Percentiles rank a stretch among this genome's conserved stretches.
Conservation (phyloP, 2,888 invertebrate species). For the Pomacea canaliculata region DNA sequence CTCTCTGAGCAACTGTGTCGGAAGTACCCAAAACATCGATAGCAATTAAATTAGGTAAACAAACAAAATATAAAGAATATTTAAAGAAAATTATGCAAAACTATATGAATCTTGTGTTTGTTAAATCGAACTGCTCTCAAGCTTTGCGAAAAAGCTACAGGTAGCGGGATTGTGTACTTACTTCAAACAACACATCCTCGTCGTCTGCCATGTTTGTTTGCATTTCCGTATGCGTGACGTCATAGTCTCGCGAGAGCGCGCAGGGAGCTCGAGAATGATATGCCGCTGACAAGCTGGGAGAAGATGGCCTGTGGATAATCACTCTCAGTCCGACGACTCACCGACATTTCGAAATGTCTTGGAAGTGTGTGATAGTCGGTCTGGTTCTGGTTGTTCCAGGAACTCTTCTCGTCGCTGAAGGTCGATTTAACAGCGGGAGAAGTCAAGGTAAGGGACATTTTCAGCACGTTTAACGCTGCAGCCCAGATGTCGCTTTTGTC, state of each 20-base stretch:
- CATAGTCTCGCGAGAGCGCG: slow-evolving; percentile 21
- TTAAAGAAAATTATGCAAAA: no score
- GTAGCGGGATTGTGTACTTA: slow-evolving; percentile 9
- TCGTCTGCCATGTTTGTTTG: slow-evolving; percentile 38
- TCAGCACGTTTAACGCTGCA: not conserved
- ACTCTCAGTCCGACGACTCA: slow-evolving; percentile 13
- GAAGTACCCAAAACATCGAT: no score
- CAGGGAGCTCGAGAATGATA: slow-evolving; percentile 30
- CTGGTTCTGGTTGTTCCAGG: slow-evolving; percentile 23
- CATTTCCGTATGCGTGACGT: slow-evolving; percentile 41
- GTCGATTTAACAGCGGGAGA: slow-evolving; percentile 6
- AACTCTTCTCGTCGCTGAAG: slow-evolving; percentile 17
- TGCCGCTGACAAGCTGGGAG: slow-evolving; percentile 21
- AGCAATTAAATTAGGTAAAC: no score
- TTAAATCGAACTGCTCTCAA: no score
- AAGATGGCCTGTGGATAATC: slow-evolving; percentile 26
- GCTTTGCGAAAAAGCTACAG: no score
- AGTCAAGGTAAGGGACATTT: slow-evolving; percentile 4
- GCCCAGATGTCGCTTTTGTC: slow-evolving; percentile 6
- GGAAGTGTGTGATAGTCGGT: slow-evolving; percentile 25
- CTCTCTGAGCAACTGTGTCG: no score
- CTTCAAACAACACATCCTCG: slow-evolving; percentile 37
- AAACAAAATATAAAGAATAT: no score
- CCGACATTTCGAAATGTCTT: slow-evolving; percentile 24
- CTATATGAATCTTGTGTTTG: no score